Evolutionary conservation across 1,140 invertebrate genomes (phyloP).

Genomic region (Solenopsis invicta): DNA sequence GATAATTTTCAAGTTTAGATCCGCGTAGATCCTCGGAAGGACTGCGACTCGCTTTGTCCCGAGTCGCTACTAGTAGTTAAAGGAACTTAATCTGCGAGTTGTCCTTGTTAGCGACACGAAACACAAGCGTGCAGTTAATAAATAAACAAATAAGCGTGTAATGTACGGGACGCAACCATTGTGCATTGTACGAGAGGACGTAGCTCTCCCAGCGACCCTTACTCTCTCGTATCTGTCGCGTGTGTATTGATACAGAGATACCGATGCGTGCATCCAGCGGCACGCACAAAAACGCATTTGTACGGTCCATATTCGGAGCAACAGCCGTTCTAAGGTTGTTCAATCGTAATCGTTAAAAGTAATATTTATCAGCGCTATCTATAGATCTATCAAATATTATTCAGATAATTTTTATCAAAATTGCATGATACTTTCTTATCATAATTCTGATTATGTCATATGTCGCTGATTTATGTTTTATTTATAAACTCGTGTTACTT

Average conservation of each 20-base stretch:
- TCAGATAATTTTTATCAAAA: neutral
- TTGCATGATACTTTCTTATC: neutral
- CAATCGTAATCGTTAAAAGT: no score
- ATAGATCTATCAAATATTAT: no score
- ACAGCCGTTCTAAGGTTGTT: neutral
- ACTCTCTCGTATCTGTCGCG: slow-evolving; percentile 73
- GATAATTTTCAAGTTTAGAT: neutral
- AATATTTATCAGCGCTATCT: no score
- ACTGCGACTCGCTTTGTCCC: neutral
- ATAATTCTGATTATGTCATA: neutral
- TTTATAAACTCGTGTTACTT: neutral
- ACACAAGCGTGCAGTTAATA: slow-evolving; percentile 64
- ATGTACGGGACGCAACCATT: slow-evolving; percentile 76
- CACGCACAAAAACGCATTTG: slow-evolving; percentile 37
- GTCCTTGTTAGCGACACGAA: slow-evolving; percentile 59
- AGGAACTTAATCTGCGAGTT: slow-evolving; percentile 53
- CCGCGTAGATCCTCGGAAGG: neutral
- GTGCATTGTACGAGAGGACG: slow-evolving; percentile 78
- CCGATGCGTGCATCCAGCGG: neutral
- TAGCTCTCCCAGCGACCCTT: slow-evolving; percentile 43
- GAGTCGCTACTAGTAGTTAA: slow-evolving; percentile 14
- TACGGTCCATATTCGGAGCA: neutral
- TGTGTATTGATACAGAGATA: slow-evolving; percentile 66
- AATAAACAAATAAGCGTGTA: slow-evolving; percentile 82
- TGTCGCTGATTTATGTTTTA: neutral